Base-by-base conservation (phyloP, 2,797 vertebrate species). In the Halcyon leucocephala region DNA sequence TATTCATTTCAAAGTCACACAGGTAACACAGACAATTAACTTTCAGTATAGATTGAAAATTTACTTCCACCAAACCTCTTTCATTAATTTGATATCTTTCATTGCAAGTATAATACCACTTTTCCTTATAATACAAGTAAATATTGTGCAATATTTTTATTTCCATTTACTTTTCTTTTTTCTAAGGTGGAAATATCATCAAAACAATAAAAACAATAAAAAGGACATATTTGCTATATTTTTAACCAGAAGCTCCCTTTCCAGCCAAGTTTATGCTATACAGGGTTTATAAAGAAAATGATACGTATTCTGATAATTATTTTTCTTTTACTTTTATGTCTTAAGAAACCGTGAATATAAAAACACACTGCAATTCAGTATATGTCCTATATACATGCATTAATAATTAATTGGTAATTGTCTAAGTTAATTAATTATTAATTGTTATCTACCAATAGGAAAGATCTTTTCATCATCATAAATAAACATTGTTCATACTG, bases 141-240 rank as follows among this genome's bases (percentile, higher is more conserved):
- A 37, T 3, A 2, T 35, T 72, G 14, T 4, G 51, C 6, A 51
- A 29, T 22, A 26, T 44, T 49, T 35, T 46, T 54, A 58, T 22
- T 42, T 8, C 21, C 6, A 26, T n/a, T 46, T 66, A 33, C 8
- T 5, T 7, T 51, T 46, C 12, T 12, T 3, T 20, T 55, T 52
- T 72, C 16, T 14, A 57, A 65, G 7, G 39, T 42, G 5, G 10
- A 77, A 42, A 26, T 51, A 14, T 13, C 6, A 35, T 25, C 18
- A 80, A 48, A 76, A 28, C 14, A 49, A 37, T 42, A 29, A 55
- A 86, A 74, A 26, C 1, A 11, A 31, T 60, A n/a, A 74, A 79
- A 28, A 3, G 0, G 1, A 18, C 1, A 1, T 26, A 52, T 69
- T 33, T 55, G 3, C 6, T 73, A 4, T 60, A 18, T 4, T 42